Conservation (phyloP, 2,113 vertebrate genomes). For the Cyanoramphus novaezelandiae region DNA sequence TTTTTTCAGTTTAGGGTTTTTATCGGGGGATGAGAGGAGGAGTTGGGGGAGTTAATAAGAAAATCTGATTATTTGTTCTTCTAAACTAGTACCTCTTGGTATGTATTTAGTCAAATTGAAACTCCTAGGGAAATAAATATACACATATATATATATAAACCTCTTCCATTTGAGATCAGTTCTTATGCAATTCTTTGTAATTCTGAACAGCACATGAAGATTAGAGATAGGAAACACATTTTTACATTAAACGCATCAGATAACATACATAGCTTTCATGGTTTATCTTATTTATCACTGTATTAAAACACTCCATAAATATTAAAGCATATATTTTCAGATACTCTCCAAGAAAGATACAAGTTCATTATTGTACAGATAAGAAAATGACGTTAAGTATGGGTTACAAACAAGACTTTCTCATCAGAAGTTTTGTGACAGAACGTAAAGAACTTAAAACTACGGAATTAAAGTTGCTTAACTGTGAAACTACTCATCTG, state of each 20-base stretch:
- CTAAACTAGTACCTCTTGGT: background rate
- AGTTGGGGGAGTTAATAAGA: background rate
- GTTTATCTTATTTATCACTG: background rate
- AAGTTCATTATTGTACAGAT: background rate
- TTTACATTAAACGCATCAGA: background rate
- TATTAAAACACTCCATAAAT: background rate
- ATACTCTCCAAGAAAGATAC: background rate
- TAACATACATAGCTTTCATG: background rate
- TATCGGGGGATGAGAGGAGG: background rate
- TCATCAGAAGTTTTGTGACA: background rate
- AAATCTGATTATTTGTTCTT: background rate
- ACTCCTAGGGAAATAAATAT: background rate
- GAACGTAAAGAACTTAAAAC: background rate
- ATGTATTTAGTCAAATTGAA: background rate
- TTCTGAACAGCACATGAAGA: background rate
- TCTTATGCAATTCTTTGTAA: background rate
- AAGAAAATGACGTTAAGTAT: background rate
- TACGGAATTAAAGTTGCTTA: background rate
- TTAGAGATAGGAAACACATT: background rate
- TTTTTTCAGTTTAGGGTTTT: background rate
- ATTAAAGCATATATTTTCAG: background rate
- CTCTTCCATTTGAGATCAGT: background rate
- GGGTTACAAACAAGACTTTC: background rate
- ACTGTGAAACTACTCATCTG: background rate
- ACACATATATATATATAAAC: no score